These are phyloP conservation scores for Anguilla obscura DNA, from an alignment of 2,797 vertebrate species.

Conservation along the genomic window DNA sequence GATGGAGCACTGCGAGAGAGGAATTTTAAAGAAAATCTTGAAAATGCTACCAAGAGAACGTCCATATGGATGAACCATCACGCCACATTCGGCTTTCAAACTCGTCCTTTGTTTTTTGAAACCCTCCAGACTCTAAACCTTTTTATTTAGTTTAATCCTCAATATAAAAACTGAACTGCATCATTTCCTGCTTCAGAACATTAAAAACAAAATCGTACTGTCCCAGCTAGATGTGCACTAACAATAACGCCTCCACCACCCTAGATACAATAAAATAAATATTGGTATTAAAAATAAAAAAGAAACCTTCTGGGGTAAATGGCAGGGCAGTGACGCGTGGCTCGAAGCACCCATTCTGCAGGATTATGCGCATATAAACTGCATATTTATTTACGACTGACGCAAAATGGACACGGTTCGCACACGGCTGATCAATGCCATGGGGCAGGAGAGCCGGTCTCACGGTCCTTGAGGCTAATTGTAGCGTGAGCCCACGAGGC, in stretches of 20 bases:
- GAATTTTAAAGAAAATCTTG: too few relatives aligned
- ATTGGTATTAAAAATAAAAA: neutral
- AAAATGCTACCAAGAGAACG: too few relatives aligned
- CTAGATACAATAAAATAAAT: neutral
- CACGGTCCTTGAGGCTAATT: slow-evolving; percentile 5
- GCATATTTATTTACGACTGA: slow-evolving; percentile 37
- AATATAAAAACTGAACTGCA: neutral
- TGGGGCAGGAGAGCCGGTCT: neutral
- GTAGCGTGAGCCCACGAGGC: slow-evolving; percentile 31
- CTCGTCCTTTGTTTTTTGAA: too few relatives aligned
- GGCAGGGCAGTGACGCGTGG: neutral
- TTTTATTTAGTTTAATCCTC: neutral
- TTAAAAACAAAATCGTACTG: neutral
- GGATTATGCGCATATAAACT: slow-evolving; percentile 35
- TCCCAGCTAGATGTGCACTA: neutral
- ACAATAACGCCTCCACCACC: neutral
- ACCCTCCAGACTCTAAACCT: too few relatives aligned
- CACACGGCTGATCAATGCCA: slow-evolving; percentile 25
- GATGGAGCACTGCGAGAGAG: too few relatives aligned
- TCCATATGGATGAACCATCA: too few relatives aligned
- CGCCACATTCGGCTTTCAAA: too few relatives aligned
- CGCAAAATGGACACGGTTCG: slow-evolving; percentile 2
- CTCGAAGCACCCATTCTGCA: neutral
- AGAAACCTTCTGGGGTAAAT: neutral
- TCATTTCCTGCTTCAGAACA: neutral